Evolutionary conservation across 2,797 vertebrate genomes (phyloP), one percentile per base, ranked within the genome.

Genomic region (Gymnoscopelus braueri): DNA sequence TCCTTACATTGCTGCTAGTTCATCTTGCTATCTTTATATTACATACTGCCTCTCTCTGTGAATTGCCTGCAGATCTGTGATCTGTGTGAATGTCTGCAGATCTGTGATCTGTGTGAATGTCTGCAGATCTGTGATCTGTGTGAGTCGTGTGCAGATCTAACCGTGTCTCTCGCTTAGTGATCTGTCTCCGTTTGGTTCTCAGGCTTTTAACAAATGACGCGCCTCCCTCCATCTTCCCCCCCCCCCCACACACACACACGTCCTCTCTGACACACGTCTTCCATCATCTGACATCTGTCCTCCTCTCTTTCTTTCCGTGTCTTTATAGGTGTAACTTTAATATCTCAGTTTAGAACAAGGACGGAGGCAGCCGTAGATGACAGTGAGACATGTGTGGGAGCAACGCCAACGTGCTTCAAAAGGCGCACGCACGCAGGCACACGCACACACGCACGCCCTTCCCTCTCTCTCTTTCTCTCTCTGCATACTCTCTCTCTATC

Each of bases 331-430:
- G 73, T 62, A 72, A 81, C 85, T 88, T 89, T 84, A 86, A 89
- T 88, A 84, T 87, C 82, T 80, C 66, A 62, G 83, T 84, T 91
- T 84, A 82, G 80, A 83, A 87, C 74, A 84, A 87, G 74, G 75
- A 84, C 78, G 49, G 67, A 83, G 81, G 74, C 77, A 56, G 87
- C 77, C 29, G 80, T 77, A 73, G 5, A 82, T 75, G 84, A 86
- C 81, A 86, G 82, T 77, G 73, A 84, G 79, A 85, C 78, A 19
- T 19, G 65, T 75, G 80, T 78, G 81, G 82, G 79, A 84, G 84
- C 80, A 82, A 82, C 79, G 84, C 84, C 86, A 89, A 89, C 86
- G 87, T 74, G 75, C 82, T 84, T 91, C 86, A 88, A 88, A 90
- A n/a, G n/a, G n/a, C n/a, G 78, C 67, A 49, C 49, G 51, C 56